Base-by-base conservation (phyloP, 2,888 invertebrate species). In the Schrankia costaestrigalis region DNA sequence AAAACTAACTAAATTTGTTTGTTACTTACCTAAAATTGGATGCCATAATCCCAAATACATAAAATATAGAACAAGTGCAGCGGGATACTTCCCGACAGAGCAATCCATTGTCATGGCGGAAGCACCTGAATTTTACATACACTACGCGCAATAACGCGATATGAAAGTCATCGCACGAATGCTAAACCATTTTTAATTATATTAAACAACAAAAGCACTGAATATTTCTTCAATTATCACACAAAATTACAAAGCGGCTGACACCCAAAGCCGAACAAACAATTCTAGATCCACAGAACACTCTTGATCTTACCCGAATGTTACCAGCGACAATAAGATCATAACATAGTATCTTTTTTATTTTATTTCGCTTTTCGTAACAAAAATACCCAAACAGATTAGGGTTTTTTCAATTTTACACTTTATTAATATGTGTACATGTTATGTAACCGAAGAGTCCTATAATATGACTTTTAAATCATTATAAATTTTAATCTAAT, bases 211-310 rank as follows among this genome's bases (percentile, higher is more conserved):
- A 61, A 67, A 68, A 78, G 60, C 70, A 78, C 72, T 69, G 68
- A 71, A 61, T 79, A 72, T 62, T 78, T 76, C 70, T 69, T 68
- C 66, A 78, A 67, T 71, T 78, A 72, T 67, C 69, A 71, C 66
- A 70, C 63, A 78, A 82, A 81, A 78, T 71, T 71, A 74, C 62
- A 71, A 75, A 71, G 75, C 80, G 78, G 80, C 78, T 86, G 84
- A 83, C 86, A 87, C 84, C 82, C 85, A 79, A 86, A 79, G 84
- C 86, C 87, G 86, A 81, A 84, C 86, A 83, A 85, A 83, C 84
- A 85, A 85, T 77, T 63, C 51, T 51, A 66, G n/a, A n/a, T n/a
- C n/a, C n/a, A 63, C 66, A 35, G 18, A 2, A 11, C 7, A 11
- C 11, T 25, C 3, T 6, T 13, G 60, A 58, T 70, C 72, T 75